A percentile compares a stretch with the other conserved stretches of the same genome.
Conservation (phyloP, 2,888 invertebrate species). For the Drosophila nr. perissopoda region DNA sequence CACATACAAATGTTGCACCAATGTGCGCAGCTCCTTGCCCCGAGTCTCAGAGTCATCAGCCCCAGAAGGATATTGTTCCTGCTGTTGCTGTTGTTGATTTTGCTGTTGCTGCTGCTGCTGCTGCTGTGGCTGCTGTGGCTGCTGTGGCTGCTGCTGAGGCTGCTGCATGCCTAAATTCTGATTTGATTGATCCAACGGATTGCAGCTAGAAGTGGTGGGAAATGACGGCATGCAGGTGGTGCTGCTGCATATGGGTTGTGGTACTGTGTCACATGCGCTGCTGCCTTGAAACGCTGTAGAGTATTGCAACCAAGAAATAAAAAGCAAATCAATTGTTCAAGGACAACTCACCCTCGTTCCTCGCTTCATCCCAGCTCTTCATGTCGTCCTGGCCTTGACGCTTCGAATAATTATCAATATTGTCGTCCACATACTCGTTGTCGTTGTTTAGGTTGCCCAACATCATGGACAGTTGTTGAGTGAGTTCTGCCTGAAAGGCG, state of each 20-base stretch:
- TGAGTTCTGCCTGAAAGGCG: slow-evolving; percentile 22
- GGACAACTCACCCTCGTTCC: slow-evolving; percentile 15
- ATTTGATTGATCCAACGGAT: slow-evolving; percentile 8
- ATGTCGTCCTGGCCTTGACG: slow-evolving; percentile 11
- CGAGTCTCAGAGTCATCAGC: slow-evolving; percentile 65
- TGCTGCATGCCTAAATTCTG: slow-evolving; percentile 9
- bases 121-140: background rate
- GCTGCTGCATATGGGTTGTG: background rate
- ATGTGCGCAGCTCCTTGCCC: slow-evolving; percentile 69
- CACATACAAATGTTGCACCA: slow-evolving; percentile 83
- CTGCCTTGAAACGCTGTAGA: slow-evolving; percentile 11
- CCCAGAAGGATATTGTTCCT: slow-evolving; percentile 9
- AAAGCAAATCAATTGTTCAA: background rate
- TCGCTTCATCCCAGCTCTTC: background rate
- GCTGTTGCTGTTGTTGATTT: slow-evolving; percentile 17
- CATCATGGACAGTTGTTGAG: slow-evolving; percentile 37
- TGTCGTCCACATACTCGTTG: slow-evolving; percentile 5
- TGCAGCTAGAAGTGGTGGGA: slow-evolving; percentile 10
- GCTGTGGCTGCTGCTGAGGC: slow-evolving; percentile 13
- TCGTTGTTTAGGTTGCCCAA: slow-evolving; percentile 13
- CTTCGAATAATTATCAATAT: slow-evolving; percentile 11
- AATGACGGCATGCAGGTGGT: slow-evolving; percentile 5
- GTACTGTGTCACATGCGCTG: slow-evolving; percentile 5
- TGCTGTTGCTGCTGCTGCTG: slow-evolving; percentile 2
- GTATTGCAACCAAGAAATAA: background rate